A percentile compares a stretch with the other conserved stretches of the same genome.
Conservation (phyloP, 2,888 invertebrate species). For the Peribatodes rhomboidaria region DNA sequence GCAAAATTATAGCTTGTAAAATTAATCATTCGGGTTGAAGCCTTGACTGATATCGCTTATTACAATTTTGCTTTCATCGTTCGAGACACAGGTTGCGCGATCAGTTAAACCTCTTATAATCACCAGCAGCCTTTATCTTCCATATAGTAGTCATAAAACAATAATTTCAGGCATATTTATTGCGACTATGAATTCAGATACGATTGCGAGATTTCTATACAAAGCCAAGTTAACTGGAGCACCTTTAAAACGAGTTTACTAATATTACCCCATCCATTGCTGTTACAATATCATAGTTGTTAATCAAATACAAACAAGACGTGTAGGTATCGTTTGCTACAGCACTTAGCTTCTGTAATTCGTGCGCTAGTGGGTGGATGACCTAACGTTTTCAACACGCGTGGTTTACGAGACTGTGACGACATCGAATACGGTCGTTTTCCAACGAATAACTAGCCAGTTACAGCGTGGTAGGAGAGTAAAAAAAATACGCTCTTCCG, state of each 20-base stretch:
- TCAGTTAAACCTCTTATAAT: too few relatives aligned
- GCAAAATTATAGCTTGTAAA: too few relatives aligned
- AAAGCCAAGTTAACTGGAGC: too few relatives aligned
- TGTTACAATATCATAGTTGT: slow-evolving; percentile 23
- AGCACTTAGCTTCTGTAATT: slow-evolving; percentile 18
- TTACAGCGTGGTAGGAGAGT: background rate
- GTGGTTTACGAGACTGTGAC: slow-evolving; percentile 6
- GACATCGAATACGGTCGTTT: slow-evolving; percentile 6
- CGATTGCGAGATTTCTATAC: too few relatives aligned
- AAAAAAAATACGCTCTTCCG: background rate
- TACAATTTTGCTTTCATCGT: too few relatives aligned
- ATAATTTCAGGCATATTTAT: too few relatives aligned
- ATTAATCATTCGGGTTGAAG: too few relatives aligned
- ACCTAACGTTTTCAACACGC: slow-evolving; percentile 29
- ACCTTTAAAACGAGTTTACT: slow-evolving; percentile 9
- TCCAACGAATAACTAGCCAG: background rate
- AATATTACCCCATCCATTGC: slow-evolving; percentile 18
- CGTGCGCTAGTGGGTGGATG: slow-evolving; percentile 26
- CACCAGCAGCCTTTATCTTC: too few relatives aligned
- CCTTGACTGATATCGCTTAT: too few relatives aligned
- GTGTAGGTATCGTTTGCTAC: slow-evolving; percentile 19
- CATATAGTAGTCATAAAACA: too few relatives aligned
- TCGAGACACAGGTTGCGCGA: too few relatives aligned
- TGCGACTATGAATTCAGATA: background rate
- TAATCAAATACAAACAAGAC: slow-evolving; percentile 31